These are phyloP conservation scores for Psococerastis gibbosa DNA, from an alignment of 2,888 invertebrate species.

Conservation along the genomic window DNA sequence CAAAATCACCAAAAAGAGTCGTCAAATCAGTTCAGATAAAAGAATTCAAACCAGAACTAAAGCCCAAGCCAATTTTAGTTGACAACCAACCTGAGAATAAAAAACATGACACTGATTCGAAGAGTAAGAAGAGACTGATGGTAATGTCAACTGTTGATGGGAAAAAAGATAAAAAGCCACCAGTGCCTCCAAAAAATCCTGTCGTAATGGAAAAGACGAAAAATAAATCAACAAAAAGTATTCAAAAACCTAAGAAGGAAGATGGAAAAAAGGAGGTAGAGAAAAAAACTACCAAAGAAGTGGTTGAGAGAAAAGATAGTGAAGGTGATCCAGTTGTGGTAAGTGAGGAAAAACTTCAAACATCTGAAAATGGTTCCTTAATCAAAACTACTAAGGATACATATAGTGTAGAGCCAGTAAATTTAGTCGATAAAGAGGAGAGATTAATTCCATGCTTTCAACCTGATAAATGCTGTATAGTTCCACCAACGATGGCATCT, in stretches of 20 bases:
- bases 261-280: background rate
- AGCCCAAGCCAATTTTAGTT: constrained; percentile 13
- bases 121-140: constrained; percentile 13
- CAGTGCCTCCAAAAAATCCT: constrained; percentile 29
- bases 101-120: constrained; percentile 11
- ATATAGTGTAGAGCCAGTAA: constrained; percentile 23
- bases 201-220: too few relatives aligned
- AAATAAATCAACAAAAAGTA: constrained; percentile 7
- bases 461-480: constrained; percentile 14
- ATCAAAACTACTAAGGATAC: constrained; percentile 20
- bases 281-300: constrained; percentile 20
- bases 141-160: constrained; percentile 24
- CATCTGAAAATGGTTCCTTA: constrained; percentile 18
- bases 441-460: constrained; percentile 17
- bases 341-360: constrained; percentile 20
- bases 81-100: background rate
- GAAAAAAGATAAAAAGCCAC: constrained; percentile 27
- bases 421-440: constrained; percentile 18
- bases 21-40: constrained; percentile 20
- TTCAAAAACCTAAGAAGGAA: background rate
- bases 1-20: constrained; percentile 30
- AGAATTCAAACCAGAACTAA: constrained; percentile 15
- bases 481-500: constrained; percentile 14
- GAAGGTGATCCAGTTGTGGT: constrained; percentile 24
- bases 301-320: constrained; percentile 24